phyloP scores from a whole-genome alignment of 2,888 invertebrate genomes.

The Oxycera nigricornis region DNA sequence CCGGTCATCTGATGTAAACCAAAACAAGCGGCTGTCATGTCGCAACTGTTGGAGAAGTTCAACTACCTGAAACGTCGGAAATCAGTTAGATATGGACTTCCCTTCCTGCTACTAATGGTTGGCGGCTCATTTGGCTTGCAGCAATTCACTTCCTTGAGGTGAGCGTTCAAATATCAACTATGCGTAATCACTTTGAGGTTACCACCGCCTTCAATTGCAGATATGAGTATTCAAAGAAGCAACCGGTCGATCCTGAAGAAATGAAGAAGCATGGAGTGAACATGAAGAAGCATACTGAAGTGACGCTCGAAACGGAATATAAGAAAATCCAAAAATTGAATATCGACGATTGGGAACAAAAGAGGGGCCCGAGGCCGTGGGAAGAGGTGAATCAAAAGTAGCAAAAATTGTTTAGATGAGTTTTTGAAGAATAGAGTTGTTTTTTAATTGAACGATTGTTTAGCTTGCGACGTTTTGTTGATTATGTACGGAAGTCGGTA shows the following conservation, averaged over 20 bases:
- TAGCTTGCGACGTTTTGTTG: too few species aligned
- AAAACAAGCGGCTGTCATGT: conserved; percentile 8
- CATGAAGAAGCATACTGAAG: conserved; percentile 71
- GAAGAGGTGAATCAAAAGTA: conserved; percentile 63
- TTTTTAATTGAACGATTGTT: too few species aligned
- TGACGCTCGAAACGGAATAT: conserved; percentile 77
- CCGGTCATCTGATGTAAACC: too few species aligned
- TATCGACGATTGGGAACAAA: conserved; percentile 85
- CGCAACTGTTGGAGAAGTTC: conserved; percentile 27
- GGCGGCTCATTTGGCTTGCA: conserved; percentile 80
- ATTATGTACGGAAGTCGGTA: too few species aligned
- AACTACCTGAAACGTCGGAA: conserved; percentile 50
- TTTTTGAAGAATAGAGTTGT: not conserved
- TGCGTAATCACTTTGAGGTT: conserved; percentile 41
- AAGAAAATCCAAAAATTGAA: conserved; percentile 76
- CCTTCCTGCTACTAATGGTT: conserved; percentile 75
- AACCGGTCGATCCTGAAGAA: conserved; percentile 69
- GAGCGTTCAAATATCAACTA: conserved; percentile 48
- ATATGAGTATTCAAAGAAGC: conserved; percentile 68
- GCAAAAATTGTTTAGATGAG: not conserved
- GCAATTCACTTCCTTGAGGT: conserved; percentile 79
- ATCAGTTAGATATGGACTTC: conserved; percentile 70
- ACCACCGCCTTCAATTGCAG: conserved; percentile 54
- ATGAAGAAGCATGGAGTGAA: conserved; percentile 71
- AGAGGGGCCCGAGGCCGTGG: conserved; percentile 86